These are phyloP conservation scores for Trachymyrmex septentrionalis DNA, from an alignment of 1,140 invertebrate genomes.

Conservation along the genomic window DNA sequence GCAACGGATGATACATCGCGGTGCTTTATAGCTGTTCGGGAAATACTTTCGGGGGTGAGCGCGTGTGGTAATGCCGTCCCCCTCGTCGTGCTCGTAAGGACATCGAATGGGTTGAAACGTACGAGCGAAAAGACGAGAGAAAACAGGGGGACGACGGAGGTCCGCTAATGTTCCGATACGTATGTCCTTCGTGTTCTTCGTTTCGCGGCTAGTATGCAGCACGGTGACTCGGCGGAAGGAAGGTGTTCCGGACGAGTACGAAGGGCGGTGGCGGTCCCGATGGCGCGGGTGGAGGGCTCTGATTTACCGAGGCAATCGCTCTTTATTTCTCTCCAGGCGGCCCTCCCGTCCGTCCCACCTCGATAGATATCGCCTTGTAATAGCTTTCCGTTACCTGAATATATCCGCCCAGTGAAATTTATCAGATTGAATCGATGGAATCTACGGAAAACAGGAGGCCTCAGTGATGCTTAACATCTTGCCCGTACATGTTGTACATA, in stretches of 20 bases:
- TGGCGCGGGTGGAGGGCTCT: slow-evolving; percentile 76
- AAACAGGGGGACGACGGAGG: slow-evolving; percentile 78
- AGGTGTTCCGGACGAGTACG: slow-evolving; percentile 67
- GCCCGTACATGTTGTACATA: background rate
- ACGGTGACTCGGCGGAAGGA: slow-evolving; percentile 60
- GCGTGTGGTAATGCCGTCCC: slow-evolving; percentile 60
- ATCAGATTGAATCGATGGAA: slow-evolving; percentile 66
- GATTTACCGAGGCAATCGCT: slow-evolving; percentile 87
- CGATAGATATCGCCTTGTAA: slow-evolving; percentile 87
- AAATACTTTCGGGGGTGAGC: slow-evolving; percentile 70
- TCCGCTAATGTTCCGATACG: slow-evolving; percentile 84
- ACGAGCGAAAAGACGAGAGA: slow-evolving; percentile 62
- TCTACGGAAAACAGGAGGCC: slow-evolving; percentile 4
- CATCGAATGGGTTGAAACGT: slow-evolving; percentile 69
- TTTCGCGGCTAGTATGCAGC: slow-evolving; percentile 77
- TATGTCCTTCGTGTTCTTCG: slow-evolving; percentile 82
- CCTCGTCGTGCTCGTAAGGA: slow-evolving; percentile 44
- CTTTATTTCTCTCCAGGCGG: slow-evolving; percentile 87
- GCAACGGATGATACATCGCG: slow-evolving; percentile 73
- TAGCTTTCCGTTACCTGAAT: slow-evolving; percentile 87
- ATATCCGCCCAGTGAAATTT: slow-evolving; percentile 80
- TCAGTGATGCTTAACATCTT: slow-evolving; percentile 40
- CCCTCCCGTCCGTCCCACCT: slow-evolving; percentile 82
- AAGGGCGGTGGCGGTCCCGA: slow-evolving; percentile 61
- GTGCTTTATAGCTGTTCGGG: slow-evolving; percentile 75